Percentiles rank a stretch among this genome's conserved stretches.
These are phyloP conservation scores for Strigamia transsilvanica DNA, from an alignment of 2,888 invertebrate genomes.

Conservation along the genomic window DNA sequence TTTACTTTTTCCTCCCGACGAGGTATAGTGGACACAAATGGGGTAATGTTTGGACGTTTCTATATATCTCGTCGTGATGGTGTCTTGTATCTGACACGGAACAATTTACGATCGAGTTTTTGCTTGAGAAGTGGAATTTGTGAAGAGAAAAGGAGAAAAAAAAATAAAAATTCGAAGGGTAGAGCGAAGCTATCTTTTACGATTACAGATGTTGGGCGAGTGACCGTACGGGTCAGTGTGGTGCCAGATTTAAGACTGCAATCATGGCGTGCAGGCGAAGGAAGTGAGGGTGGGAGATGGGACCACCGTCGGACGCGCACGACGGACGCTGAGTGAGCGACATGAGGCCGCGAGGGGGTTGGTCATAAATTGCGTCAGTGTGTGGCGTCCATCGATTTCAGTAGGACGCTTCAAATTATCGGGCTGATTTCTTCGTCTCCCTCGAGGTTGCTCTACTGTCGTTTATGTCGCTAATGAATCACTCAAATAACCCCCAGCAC, in stretches of 20 bases:
- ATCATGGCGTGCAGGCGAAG: not conserved
- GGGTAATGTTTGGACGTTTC: not conserved
- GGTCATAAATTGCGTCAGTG: slow-evolving; percentile 9
- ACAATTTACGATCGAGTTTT: not conserved
- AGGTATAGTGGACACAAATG: too few species aligned
- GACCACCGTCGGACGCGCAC: too few species aligned
- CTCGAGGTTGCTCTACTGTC: slow-evolving; percentile 5
- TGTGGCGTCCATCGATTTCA: slow-evolving; percentile 9
- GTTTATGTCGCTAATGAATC: slow-evolving; percentile 15
- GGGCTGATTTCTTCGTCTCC: slow-evolving; percentile 9
- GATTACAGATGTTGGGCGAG: not conserved
- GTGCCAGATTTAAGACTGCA: slow-evolving; percentile 20
- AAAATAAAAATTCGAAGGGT: too few species aligned
- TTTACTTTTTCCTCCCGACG: not conserved
- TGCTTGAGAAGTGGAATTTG: slow-evolving; percentile 9
- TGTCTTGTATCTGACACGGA: slow-evolving; percentile 6
- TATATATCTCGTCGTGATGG: not conserved
- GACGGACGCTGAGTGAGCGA: not conserved
- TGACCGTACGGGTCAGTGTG: not conserved
- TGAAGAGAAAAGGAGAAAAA: not conserved
- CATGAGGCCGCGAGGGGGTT: slow-evolving; percentile 15
- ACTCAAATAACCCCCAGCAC: not conserved
- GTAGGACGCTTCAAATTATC: slow-evolving; percentile 14
- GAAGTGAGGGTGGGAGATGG: not conserved
- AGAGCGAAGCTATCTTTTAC: not conserved